phyloP scores from a whole-genome alignment of 2,113 vertebrate species.

The Tyto alba region DNA sequence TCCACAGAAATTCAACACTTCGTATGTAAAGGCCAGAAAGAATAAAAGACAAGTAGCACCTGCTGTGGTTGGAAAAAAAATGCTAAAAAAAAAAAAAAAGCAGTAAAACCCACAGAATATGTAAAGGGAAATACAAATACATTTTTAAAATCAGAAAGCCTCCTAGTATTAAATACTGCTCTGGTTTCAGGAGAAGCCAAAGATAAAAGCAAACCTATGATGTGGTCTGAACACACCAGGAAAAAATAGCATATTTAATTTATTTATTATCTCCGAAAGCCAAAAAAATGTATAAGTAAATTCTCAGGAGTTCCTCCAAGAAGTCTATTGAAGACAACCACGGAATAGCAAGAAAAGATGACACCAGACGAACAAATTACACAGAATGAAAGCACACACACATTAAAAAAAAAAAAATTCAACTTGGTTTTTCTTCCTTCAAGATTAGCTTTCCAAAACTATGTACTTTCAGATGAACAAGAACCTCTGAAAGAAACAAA shows the following conservation, averaged over 20 bases:
- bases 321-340: background rate
- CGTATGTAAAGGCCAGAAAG: background rate
- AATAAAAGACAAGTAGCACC: background rate
- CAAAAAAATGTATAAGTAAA: too few species aligned
- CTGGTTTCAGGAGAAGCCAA: background rate
- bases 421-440: background rate
- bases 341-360: fast-evolving
- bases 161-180: background rate
- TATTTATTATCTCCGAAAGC: too few species aligned
- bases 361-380: background rate
- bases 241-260: background rate
- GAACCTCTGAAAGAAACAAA: background rate
- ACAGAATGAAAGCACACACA: fast-evolving
- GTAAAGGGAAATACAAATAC: background rate
- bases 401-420: fast-evolving
- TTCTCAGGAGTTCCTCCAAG: background rate
- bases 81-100: background rate
- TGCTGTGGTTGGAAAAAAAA: background rate
- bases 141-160: background rate
- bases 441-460: background rate
- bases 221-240: background rate
- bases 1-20: background rate
- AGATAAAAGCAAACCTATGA: background rate
- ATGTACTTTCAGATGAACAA: background rate
- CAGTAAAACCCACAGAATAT: background rate